A percentile compares a stretch with the other conserved stretches of the same genome.
Conservation (phyloP, 2,797 vertebrate species). For the Petrocephalus schoutedeni region DNA sequence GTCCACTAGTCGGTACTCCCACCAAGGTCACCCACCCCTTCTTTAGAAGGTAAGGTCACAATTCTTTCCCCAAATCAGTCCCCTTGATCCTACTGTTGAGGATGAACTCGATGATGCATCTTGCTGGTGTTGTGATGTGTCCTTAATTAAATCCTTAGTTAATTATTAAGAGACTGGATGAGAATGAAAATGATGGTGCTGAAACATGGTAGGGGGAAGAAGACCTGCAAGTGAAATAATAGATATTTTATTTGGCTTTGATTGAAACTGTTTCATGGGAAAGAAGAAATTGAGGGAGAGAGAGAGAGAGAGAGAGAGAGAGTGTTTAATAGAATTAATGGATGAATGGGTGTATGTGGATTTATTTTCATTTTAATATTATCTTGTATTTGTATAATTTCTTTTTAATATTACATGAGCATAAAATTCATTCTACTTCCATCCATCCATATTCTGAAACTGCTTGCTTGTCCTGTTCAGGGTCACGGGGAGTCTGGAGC, state of each 20-base stretch:
- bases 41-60: background rate
- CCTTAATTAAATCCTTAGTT: background rate
- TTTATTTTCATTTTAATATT: background rate
- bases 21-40: background rate
- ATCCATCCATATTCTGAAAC: too few relatives aligned
- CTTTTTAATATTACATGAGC: too few relatives aligned
- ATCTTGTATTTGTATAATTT: background rate
- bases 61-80: background rate
- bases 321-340: background rate
- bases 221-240: background rate
- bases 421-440: too few relatives aligned
- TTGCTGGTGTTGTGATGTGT: background rate
- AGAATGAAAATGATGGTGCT: background rate
- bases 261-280: background rate
- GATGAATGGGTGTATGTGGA: background rate
- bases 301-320: background rate
- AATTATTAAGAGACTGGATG: background rate
- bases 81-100: background rate
- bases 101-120: background rate
- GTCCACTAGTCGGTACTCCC: background rate
- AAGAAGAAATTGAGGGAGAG: background rate
- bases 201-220: background rate
- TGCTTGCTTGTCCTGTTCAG: too few relatives aligned
- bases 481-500: too few relatives aligned
- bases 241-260: background rate